These are phyloP conservation scores for Camptogramma bilineatum DNA, from an alignment of 2,888 invertebrate genomes.

Conservation along the genomic window DNA sequence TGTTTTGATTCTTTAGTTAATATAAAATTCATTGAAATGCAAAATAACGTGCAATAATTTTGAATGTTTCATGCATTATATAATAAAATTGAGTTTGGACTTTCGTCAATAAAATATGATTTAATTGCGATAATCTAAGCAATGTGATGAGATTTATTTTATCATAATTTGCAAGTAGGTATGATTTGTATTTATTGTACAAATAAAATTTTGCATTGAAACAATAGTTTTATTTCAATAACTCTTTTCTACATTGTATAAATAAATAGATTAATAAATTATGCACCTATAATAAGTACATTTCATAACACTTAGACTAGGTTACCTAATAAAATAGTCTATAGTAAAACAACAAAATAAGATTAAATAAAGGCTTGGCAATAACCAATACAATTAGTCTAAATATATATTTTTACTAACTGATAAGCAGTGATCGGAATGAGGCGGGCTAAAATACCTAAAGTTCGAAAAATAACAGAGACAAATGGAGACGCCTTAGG, in stretches of 20 bases:
- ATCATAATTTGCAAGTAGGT: constrained; percentile 76
- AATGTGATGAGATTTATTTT: constrained; percentile 80
- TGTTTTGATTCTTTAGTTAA: constrained; percentile 40
- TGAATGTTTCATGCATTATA: constrained; percentile 53
- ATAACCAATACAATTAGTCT: not conserved
- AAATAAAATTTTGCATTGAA: constrained; percentile 82
- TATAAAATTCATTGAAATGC: constrained; percentile 44
- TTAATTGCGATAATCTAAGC: constrained; percentile 66
- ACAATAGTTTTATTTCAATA: constrained; percentile 52
- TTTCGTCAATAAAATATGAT: constrained; percentile 56
- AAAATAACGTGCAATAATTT: constrained; percentile 68
- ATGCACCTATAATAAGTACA: not conserved
- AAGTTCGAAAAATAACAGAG: too few species aligned
- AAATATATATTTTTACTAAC: too few species aligned
- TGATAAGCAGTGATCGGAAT: too few species aligned
- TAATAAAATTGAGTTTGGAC: constrained; percentile 53
- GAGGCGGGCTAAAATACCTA: too few species aligned
- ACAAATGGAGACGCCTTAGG: too few species aligned
- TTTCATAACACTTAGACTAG: not conserved
- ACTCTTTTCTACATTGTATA: not conserved
- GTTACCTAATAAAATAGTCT: not conserved
- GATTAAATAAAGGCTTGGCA: not conserved
- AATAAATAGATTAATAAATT: not conserved
- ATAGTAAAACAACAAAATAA: not conserved
- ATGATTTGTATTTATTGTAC: constrained; percentile 85